Percentiles rank a stretch among this genome's conserved stretches.
These are phyloP conservation scores for Actinia equina DNA, from an alignment of 64 coral and sea anemone species.

Conservation along the genomic window DNA sequence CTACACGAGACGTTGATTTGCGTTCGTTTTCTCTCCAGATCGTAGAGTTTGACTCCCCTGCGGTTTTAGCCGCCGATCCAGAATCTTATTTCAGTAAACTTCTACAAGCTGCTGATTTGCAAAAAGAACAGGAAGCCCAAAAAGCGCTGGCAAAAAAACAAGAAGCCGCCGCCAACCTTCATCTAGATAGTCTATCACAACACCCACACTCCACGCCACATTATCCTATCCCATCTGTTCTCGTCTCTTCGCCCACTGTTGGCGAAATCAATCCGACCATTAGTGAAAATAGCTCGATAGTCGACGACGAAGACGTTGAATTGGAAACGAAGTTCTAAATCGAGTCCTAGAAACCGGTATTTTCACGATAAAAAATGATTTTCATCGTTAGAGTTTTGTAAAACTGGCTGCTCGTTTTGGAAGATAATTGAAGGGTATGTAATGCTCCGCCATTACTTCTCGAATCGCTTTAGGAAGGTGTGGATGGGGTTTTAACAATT, in stretches of 20 bases:
- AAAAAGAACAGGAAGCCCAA: constrained; percentile 14
- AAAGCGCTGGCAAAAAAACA: constrained; percentile 6
- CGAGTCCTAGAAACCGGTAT: neutral
- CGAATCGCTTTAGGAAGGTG: too few species aligned
- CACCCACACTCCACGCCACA: neutral
- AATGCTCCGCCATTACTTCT: too few species aligned
- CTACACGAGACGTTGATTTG: neutral
- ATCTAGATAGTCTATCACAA: neutral
- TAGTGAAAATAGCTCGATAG: neutral
- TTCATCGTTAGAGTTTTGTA: neutral
- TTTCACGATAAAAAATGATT: neutral
- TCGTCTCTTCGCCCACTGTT: neutral
- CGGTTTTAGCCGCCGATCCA: constrained; percentile 46
- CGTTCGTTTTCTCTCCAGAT: constrained; percentile 43
- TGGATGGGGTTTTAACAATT: too few species aligned
- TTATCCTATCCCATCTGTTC: neutral
- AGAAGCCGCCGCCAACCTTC: neutral
- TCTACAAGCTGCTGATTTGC: constrained; percentile 67
- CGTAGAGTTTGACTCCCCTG: constrained; percentile 75
- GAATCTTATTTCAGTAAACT: constrained; percentile 77
- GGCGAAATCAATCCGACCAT: neutral
- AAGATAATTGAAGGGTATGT: neutral
- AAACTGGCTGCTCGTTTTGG: neutral
- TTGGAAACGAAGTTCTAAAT: neutral
- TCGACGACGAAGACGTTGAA: neutral